phyloP scores from a whole-genome alignment of 1,140 invertebrate species.

The Plutomurus gul region DNA sequence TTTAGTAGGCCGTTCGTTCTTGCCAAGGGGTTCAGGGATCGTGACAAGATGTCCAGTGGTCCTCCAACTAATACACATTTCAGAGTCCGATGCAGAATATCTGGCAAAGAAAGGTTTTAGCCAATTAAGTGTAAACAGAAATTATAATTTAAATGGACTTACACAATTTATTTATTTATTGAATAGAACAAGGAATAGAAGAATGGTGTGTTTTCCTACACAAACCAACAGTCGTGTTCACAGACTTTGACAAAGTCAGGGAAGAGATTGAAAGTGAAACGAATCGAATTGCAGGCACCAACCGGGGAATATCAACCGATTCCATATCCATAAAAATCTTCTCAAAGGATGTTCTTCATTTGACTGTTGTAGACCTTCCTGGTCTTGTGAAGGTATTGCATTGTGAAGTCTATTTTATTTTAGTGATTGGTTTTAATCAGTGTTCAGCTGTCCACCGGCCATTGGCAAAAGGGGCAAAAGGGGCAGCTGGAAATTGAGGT shows the following conservation, averaged over 20 bases:
- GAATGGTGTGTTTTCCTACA: slow-evolving; percentile 78
- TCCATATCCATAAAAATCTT: slow-evolving; percentile 16
- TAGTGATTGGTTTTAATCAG: background rate
- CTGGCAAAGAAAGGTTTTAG: slow-evolving; percentile 75
- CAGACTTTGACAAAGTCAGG: slow-evolving; percentile 88
- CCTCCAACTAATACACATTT: slow-evolving; percentile 88
- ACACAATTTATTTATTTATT: background rate
- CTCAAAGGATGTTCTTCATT: background rate
- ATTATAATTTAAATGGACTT: background rate
- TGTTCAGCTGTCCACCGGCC: background rate
- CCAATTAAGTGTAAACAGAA: background rate
- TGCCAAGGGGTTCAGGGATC: slow-evolving; percentile 95
- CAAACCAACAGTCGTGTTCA: slow-evolving; percentile 84
- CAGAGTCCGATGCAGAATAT: slow-evolving; percentile 82
- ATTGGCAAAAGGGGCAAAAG: too few relatives aligned
- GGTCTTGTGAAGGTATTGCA: slow-evolving; percentile 38
- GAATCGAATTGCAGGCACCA: background rate
- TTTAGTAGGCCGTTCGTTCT: slow-evolving; percentile 93
- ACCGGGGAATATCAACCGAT: background rate
- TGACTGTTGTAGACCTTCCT: slow-evolving; percentile 36
- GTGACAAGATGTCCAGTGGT: slow-evolving; percentile 93
- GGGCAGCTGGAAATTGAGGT: background rate
- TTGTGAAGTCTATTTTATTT: background rate
- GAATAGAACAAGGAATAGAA: background rate
- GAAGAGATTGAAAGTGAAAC: slow-evolving; percentile 31